These are phyloP conservation scores for Scaptomyza reducta DNA, from an alignment of 2,888 invertebrate genomes.

Conservation along the genomic window DNA sequence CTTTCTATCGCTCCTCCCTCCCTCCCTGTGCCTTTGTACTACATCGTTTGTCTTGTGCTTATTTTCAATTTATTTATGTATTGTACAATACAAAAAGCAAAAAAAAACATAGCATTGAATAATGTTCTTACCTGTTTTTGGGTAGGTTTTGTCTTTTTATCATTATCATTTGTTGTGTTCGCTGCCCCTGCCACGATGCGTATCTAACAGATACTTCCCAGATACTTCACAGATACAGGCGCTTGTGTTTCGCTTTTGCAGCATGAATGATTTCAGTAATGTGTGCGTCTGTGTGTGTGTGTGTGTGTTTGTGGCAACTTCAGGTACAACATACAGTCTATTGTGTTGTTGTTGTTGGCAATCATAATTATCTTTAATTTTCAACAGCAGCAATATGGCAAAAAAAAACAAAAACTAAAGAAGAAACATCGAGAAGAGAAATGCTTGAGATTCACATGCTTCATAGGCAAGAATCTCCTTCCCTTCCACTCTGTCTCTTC, in stretches of 20 bases:
- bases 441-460: constrained; percentile 44
- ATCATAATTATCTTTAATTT: constrained; percentile 73
- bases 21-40: constrained; percentile 9
- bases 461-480: constrained; percentile 10
- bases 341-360: constrained; percentile 52
- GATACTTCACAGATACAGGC: constrained; percentile 10
- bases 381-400: constrained; percentile 26
- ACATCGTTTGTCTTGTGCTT: constrained; percentile 28
- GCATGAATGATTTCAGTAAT: constrained; percentile 58
- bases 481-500: neutral
- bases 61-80: constrained; percentile 38
- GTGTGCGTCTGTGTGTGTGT: neutral
- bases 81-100: constrained; percentile 9
- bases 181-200: constrained; percentile 41
- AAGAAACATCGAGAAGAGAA: constrained; percentile 17
- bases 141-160: constrained; percentile 50
- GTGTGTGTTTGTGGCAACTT: constrained; percentile 25
- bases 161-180: constrained; percentile 63
- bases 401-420: constrained; percentile 10
- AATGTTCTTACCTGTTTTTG: constrained; percentile 64
- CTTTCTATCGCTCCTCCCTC: constrained; percentile 5
- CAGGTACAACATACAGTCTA: constrained; percentile 26
- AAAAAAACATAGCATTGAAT: constrained; percentile 46
- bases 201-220: constrained; percentile 47
- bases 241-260: constrained; percentile 33